A percentile compares a stretch with the other conserved stretches of the same genome.
phyloP scores from a whole-genome alignment of 2,113 vertebrate genomes.

The Sarotherodon lohbergeri region DNA sequence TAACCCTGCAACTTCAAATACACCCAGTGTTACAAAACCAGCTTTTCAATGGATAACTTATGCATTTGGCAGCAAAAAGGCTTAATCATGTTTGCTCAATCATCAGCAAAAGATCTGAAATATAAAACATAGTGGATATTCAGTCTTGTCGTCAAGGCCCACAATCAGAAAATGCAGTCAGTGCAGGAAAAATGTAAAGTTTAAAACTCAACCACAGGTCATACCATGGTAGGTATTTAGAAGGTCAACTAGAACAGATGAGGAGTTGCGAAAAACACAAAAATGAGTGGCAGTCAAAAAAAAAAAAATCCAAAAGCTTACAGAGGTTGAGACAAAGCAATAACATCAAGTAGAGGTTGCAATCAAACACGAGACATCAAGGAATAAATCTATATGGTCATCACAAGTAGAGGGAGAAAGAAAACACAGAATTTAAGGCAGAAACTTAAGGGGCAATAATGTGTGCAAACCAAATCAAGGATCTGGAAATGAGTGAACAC shows the following conservation, averaged over 20 bases:
- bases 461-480: neutral
- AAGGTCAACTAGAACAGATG: neutral
- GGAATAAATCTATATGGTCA: neutral
- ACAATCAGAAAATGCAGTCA: neutral
- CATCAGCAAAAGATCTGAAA: accelerated
- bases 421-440: accelerated
- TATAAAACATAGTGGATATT: neutral
- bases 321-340: accelerated
- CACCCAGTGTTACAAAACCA: neutral
- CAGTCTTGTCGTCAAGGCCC: neutral
- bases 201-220: accelerated
- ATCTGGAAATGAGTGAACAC: neutral
- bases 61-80: neutral
- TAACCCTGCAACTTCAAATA: neutral
- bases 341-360: neutral
- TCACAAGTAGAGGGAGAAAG: neutral
- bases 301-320: neutral
- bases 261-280: neutral
- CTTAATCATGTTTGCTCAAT: neutral
- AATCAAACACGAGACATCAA: neutral
- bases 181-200: neutral
- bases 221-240: neutral
- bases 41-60: neutral
- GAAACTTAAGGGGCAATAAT: neutral
- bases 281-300: neutral